Conservation (phyloP, 2,797 vertebrate genomes). For the Tamandua tetradactyla region DNA sequence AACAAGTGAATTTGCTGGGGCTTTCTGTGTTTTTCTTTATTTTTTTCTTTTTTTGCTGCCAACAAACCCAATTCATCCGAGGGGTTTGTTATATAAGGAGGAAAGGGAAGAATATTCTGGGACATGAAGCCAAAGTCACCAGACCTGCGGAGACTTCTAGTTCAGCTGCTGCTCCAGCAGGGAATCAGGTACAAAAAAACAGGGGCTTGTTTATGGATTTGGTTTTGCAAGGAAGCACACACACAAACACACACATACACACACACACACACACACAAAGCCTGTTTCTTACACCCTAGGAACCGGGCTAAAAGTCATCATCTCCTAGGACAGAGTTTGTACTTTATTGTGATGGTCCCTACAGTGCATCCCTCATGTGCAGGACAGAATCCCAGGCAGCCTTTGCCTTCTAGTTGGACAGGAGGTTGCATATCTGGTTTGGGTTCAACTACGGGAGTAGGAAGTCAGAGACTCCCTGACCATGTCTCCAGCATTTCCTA, state of each 20-base stretch:
- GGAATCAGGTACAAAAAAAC: constrained; percentile 59
- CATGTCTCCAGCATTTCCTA: neutral
- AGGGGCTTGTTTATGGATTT: constrained; percentile 20
- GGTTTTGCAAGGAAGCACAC: neutral
- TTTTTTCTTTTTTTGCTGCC: neutral
- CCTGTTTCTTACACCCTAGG: neutral
- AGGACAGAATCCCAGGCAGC: too few species aligned
- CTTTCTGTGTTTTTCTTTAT: neutral
- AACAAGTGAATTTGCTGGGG: neutral
- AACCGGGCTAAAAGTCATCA: neutral
- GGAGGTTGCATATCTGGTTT: too few species aligned
- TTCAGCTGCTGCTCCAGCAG: neutral
- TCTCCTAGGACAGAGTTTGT: neutral
- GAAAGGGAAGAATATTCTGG: neutral
- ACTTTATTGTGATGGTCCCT: too few species aligned
- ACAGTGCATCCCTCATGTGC: rapidly evolving
- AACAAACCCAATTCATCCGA: neutral
- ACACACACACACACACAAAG: neutral
- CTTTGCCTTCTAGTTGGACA: rapidly evolving
- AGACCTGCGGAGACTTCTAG: neutral
- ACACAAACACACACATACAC: neutral
- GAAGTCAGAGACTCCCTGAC: neutral
- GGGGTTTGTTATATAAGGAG: constrained; percentile 54
- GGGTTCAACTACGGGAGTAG: neutral
- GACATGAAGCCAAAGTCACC: neutral